A percentile compares a stretch with the other conserved stretches of the same genome.
These are phyloP conservation scores for Limanda limanda DNA, from an alignment of 2,113 vertebrate species.

Conservation along the genomic window DNA sequence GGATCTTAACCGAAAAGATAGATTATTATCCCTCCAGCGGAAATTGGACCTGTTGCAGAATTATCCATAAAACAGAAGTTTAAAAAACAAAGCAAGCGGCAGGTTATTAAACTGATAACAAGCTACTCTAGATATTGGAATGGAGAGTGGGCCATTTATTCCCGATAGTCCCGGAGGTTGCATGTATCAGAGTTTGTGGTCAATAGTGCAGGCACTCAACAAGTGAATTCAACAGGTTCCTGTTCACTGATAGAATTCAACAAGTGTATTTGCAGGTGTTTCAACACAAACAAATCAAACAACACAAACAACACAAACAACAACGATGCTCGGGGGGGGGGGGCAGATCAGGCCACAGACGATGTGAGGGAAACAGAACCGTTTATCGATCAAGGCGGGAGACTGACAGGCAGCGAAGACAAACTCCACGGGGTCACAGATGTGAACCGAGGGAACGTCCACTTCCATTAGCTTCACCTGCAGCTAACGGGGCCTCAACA, in stretches of 20 bases:
- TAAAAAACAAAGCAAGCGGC: constrained; percentile 51
- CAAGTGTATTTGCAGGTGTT: constrained; percentile 4
- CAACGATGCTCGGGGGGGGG: no score
- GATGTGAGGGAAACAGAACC: constrained; percentile 31
- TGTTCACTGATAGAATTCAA: constrained; percentile 1
- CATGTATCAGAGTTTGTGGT: no score
- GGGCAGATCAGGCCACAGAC: neutral
- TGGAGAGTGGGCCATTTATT: neutral
- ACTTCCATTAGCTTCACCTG: constrained; percentile 73
- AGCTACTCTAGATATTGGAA: constrained; percentile 27
- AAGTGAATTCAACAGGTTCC: constrained; percentile 64
- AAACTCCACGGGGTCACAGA: constrained; percentile 67
- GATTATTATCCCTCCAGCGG: constrained; percentile 66
- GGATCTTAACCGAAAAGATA: constrained; percentile 68
- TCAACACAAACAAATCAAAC: neutral
- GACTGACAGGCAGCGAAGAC: constrained; percentile 64
- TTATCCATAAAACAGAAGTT: constrained; percentile 43
- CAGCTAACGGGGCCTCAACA: constrained; percentile 39
- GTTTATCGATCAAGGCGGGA: constrained; percentile 58
- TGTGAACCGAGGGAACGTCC: constrained; percentile 69
- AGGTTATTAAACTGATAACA: constrained; percentile 34
- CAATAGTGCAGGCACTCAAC: constrained; percentile 27
- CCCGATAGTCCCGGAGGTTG: neutral
- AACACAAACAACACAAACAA: constrained; percentile 1
- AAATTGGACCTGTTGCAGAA: constrained; percentile 60